Conservation (phyloP, 2,888 invertebrate species). For the Imbricaverruca yamaguchii region DNA sequence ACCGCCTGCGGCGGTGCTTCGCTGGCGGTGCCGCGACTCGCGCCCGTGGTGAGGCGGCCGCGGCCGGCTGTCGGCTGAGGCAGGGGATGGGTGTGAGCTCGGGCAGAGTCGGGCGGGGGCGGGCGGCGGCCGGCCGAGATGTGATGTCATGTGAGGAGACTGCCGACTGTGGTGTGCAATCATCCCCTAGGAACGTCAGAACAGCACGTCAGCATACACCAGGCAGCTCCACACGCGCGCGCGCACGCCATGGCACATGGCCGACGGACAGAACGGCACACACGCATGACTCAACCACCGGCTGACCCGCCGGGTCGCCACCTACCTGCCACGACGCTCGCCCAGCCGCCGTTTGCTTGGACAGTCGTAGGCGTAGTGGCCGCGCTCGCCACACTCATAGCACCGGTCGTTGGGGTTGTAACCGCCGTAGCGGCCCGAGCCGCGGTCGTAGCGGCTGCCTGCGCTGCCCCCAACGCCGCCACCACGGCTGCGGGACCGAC, state of each 20-base stretch:
- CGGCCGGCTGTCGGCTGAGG: background rate
- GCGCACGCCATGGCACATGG: no score
- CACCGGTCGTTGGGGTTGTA: constrained; percentile 87
- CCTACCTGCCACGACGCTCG: background rate
- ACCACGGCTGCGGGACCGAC: constrained; percentile 59
- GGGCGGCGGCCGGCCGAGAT: background rate
- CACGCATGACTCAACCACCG: background rate
- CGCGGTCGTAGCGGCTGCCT: constrained; percentile 38
- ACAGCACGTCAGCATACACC: constrained; percentile 5
- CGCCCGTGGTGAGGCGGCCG: background rate
- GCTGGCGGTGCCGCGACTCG: background rate
- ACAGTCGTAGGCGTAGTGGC: constrained; percentile 91
- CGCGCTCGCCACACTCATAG: constrained; percentile 88
- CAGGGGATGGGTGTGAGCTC: constrained; percentile 2
- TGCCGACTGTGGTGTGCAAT: background rate
- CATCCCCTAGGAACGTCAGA: constrained; percentile 13
- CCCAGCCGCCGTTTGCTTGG: background rate
- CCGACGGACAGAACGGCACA: background rate
- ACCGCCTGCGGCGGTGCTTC: background rate
- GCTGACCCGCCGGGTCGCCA: no score
- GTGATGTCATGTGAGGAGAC: background rate
- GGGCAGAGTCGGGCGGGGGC: background rate
- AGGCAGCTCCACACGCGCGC: background rate
- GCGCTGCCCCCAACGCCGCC: constrained; percentile 75
- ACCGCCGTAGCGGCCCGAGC: constrained; percentile 47